Conservation (phyloP, 2,113 vertebrate species). For the Dicerorhinus sumatrensis region DNA sequence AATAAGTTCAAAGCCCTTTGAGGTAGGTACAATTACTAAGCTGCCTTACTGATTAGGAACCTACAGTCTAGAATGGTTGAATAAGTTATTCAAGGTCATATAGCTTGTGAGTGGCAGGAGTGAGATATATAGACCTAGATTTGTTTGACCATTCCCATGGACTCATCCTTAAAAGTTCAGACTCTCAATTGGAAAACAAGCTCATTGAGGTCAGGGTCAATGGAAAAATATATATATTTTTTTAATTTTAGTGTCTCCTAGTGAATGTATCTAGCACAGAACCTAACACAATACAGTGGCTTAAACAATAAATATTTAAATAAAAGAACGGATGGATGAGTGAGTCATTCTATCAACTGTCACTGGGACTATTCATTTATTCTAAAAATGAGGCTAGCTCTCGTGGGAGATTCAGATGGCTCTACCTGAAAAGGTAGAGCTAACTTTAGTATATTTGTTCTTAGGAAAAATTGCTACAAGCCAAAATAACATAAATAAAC, state of each 20-base stretch:
- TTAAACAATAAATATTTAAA: conserved; percentile 42
- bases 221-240: not conserved
- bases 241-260: not conserved
- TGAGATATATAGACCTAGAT: not conserved
- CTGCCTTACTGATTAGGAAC: not conserved
- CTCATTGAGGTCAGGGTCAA: not conserved
- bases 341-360: conserved; percentile 41
- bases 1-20: not conserved
- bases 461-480: not conserved
- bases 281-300: not conserved
- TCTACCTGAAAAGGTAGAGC: not conserved
- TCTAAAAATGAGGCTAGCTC: conserved; percentile 17
- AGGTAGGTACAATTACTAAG: not conserved
- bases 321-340: conserved; percentile 15
- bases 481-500: conserved; percentile 32
- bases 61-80: not conserved
- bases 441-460: not conserved
- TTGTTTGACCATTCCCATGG: not conserved
- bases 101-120: not conserved
- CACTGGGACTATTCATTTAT: not conserved
- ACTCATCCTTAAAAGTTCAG: not conserved
- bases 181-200: not conserved
- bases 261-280: not conserved
- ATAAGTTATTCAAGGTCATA: conserved; percentile 24
- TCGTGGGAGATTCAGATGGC: not conserved